phyloP scores from a whole-genome alignment of 2,797 vertebrate genomes.

The Hippoglossus hippoglossus region DNA sequence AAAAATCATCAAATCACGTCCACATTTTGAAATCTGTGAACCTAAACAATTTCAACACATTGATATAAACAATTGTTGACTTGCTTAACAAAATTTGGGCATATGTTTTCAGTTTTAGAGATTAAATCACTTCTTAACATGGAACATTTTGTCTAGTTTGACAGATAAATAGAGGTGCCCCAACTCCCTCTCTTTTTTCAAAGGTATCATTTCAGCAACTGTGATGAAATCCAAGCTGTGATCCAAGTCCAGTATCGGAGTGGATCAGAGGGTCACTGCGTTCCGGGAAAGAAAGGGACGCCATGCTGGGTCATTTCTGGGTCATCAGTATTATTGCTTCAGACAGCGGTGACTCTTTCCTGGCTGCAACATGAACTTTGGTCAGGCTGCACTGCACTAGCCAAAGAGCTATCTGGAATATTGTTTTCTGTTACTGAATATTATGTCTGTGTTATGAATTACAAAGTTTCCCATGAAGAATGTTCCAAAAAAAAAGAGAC shows the following conservation, averaged over 20 bases:
- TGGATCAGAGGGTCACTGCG: slow-evolving; percentile 15
- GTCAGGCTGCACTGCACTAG: neutral
- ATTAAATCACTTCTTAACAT: neutral
- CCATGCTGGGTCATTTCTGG: neutral
- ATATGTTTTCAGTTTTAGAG: neutral
- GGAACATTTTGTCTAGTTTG: neutral
- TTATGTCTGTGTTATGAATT: slow-evolving; percentile 9
- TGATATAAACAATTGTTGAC: too few species aligned
- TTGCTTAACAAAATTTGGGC: neutral
- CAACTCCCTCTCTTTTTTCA: slow-evolving; percentile 1
- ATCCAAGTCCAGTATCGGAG: neutral
- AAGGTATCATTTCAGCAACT: slow-evolving; percentile 45
- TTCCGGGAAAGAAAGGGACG: slow-evolving; percentile 13
- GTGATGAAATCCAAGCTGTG: slow-evolving; percentile 51
- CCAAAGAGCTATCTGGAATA: slow-evolving; percentile 9
- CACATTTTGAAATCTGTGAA: neutral
- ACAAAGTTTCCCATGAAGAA: neutral
- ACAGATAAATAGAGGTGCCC: neutral
- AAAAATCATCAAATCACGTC: too few species aligned
- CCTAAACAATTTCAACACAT: neutral
- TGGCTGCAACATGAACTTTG: slow-evolving; percentile 13
- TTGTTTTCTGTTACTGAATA: neutral
- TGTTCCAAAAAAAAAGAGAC: slow-evolving; percentile 5
- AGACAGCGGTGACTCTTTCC: slow-evolving; percentile 19
- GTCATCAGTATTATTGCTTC: slow-evolving; percentile 13